These are phyloP conservation scores for Acropternis orthonyx DNA, from an alignment of 2,797 vertebrate genomes.

Conservation along the genomic window DNA sequence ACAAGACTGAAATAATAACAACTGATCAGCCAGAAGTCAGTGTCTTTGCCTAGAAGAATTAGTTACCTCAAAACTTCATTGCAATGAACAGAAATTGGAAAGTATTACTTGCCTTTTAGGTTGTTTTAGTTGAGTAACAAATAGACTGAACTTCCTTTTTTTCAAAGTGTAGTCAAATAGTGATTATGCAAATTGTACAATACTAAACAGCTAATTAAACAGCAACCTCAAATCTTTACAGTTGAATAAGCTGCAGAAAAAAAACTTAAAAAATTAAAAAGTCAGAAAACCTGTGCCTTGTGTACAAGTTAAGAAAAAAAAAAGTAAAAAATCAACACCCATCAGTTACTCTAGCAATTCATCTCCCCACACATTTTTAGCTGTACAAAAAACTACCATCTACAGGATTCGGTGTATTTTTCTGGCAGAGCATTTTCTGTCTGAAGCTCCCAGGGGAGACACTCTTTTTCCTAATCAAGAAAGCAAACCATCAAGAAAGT, in stretches of 20 bases:
- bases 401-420: background rate
- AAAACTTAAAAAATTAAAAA: background rate
- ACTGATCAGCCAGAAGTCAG: background rate
- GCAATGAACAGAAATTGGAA: background rate
- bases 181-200: conserved; percentile 39
- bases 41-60: conserved; percentile 17
- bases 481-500: background rate
- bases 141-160: conserved; percentile 33
- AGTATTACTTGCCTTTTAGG: background rate
- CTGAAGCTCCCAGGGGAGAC: background rate
- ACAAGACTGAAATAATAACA: background rate
- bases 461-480: background rate
- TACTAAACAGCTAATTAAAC: conserved; percentile 58
- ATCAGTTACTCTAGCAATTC: background rate
- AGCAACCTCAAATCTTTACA: conserved; percentile 17
- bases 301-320: background rate
- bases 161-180: conserved; percentile 33
- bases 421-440: background rate
- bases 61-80: background rate
- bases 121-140: conserved; percentile 30
- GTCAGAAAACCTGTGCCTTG: background rate
- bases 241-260: background rate
- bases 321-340: background rate
- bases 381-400: background rate
- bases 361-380: background rate